Evolutionary conservation across 1,140 invertebrate species (phyloP).

Genomic region (Chrysoperla carnea): DNA sequence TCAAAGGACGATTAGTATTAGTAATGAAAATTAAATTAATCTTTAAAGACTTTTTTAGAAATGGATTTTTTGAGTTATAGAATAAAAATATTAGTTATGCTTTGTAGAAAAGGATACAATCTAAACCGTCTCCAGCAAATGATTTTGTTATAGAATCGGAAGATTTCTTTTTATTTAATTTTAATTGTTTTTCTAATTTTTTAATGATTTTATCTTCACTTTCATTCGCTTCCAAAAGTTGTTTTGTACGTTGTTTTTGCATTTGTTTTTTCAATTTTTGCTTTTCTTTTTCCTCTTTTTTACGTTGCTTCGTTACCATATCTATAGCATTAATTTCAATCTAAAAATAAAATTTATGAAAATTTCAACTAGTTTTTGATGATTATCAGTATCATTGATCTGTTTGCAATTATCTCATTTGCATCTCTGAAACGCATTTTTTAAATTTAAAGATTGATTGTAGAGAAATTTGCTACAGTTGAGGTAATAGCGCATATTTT

Average conservation of each 20-base stretch:
- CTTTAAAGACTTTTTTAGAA: too few relatives aligned
- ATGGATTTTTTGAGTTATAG: too few relatives aligned
- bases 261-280: slow-evolving; percentile 31
- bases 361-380: too few relatives aligned
- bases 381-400: too few relatives aligned
- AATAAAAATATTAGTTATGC: too few relatives aligned
- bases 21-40: too few relatives aligned
- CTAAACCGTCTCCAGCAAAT: slow-evolving; percentile 66
- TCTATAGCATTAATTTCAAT: not conserved
- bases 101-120: slow-evolving; percentile 76
- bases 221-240: slow-evolving; percentile 48
- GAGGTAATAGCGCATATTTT: too few relatives aligned
- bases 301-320: slow-evolving; percentile 14
- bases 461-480: slow-evolving; percentile 6
- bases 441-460: too few relatives aligned
- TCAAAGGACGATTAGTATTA: too few relatives aligned
- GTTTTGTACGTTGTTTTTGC: slow-evolving; percentile 36
- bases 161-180: slow-evolving; percentile 56
- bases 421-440: too few relatives aligned
- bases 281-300: slow-evolving; percentile 23
- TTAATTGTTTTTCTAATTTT: slow-evolving; percentile 66
- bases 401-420: too few relatives aligned
- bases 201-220: slow-evolving; percentile 66
- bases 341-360: too few relatives aligned
- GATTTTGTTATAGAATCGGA: slow-evolving; percentile 53